These are phyloP conservation scores for Laticauda colubrina DNA, from an alignment of 2,113 vertebrate genomes.

Conservation along the genomic window DNA sequence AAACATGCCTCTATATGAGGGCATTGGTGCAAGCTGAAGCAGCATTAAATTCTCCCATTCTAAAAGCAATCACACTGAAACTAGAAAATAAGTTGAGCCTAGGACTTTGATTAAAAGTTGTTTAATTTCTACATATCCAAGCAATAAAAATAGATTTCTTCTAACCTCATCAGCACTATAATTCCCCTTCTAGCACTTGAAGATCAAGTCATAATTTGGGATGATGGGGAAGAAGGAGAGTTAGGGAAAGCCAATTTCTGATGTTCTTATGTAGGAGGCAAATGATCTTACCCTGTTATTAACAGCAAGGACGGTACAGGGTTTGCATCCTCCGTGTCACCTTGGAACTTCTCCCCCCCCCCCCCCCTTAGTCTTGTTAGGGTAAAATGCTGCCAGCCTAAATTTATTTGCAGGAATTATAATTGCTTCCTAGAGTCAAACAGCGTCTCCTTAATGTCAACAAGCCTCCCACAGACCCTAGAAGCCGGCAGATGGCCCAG, in stretches of 20 bases:
- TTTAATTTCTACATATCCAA: neutral
- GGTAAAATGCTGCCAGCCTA: neutral
- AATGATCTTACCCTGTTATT: conserved; percentile 1
- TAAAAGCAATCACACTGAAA: neutral
- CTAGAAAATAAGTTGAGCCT: neutral
- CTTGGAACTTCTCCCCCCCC: neutral
- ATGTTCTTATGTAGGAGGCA: neutral
- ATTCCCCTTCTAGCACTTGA: neutral
- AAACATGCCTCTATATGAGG: neutral
- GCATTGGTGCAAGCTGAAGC: neutral
- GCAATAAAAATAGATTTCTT: neutral
- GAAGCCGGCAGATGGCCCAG: conserved; percentile 8
- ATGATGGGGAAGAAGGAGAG: neutral
- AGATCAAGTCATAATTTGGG: neutral
- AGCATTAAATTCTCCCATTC: neutral
- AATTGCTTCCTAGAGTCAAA: conserved; percentile 3
- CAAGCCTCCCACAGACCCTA: conserved; percentile 1
- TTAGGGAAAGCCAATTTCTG: neutral
- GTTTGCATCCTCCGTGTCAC: neutral
- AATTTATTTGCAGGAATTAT: conserved; percentile 16
- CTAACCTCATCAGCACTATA: neutral
- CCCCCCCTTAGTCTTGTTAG: neutral
- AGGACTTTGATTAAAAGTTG: neutral
- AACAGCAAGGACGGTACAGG: neutral
- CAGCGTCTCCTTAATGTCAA: neutral